Conservation (phyloP, 2,113 vertebrate species). For the Prionailurus viverrinus region DNA sequence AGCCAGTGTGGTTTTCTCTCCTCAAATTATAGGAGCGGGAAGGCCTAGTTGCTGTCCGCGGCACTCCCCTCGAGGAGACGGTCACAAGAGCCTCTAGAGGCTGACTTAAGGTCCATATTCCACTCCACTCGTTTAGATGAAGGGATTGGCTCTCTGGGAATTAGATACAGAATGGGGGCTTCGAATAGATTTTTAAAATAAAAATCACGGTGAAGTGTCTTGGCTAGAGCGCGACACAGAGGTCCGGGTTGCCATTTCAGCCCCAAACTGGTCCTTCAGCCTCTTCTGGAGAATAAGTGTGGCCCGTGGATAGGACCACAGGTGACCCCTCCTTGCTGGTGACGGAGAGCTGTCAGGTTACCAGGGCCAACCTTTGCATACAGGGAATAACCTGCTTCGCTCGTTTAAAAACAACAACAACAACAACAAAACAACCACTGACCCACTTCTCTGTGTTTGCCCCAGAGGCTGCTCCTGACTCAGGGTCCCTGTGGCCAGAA, state of each 20-base stretch:
- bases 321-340: not conserved
- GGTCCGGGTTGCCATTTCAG: not conserved
- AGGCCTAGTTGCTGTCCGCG: fast-evolving
- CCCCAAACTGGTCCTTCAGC: not conserved
- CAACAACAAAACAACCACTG: not conserved
- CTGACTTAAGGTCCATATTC: fast-evolving
- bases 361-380: not conserved
- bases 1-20: not conserved
- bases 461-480: not conserved
- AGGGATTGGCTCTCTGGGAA: not conserved
- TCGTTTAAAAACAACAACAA: not conserved
- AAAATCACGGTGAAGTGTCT: not conserved
- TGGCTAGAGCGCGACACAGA: not conserved
- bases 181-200: not conserved
- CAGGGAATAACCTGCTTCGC: not conserved
- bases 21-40: not conserved
- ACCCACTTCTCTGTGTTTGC: not conserved
- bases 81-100: not conserved
- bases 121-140: fast-evolving
- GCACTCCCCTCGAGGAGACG: not conserved
- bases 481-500: not conserved
- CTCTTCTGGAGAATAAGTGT: not conserved
- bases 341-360: not conserved
- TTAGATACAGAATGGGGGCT: not conserved
- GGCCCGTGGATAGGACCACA: fast-evolving